A percentile compares a stretch with the other conserved stretches of the same genome.
phyloP scores from a whole-genome alignment of 2,888 invertebrate genomes.

The Brachynemurus nebulosus region DNA sequence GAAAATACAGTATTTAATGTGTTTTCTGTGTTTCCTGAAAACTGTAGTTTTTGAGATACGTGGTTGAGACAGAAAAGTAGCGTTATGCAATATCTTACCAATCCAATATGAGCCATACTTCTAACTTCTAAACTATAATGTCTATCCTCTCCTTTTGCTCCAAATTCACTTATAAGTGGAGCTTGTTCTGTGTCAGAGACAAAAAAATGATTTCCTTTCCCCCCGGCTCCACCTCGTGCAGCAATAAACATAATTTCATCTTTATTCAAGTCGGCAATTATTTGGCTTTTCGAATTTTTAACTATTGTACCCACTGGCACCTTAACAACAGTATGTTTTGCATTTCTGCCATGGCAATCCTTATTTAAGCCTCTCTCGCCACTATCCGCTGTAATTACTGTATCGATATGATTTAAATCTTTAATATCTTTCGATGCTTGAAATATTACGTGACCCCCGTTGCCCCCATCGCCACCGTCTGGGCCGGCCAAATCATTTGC shows the following conservation, averaged over 20 bases:
- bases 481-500: slow-evolving; percentile 84
- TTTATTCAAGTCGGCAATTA: slow-evolving; percentile 52
- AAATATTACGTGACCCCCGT: slow-evolving; percentile 88
- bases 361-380: slow-evolving; percentile 63
- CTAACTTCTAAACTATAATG: slow-evolving; percentile 68
- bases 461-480: slow-evolving; percentile 93
- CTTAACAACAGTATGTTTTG: slow-evolving; percentile 49
- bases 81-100: slow-evolving; percentile 36
- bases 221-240: slow-evolving; percentile 91
- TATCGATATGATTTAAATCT: slow-evolving; percentile 52
- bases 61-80: background rate
- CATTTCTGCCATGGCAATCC: slow-evolving; percentile 73
- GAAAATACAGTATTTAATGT: too few relatives aligned
- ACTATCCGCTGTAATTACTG: slow-evolving; percentile 43
- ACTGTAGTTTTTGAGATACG: too few relatives aligned
- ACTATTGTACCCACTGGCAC: slow-evolving; percentile 78
- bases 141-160: slow-evolving; percentile 66
- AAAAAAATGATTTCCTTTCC: slow-evolving; percentile 90
- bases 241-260: slow-evolving; percentile 74
- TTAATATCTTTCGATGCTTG: slow-evolving; percentile 51
- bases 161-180: slow-evolving; percentile 76
- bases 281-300: slow-evolving; percentile 37
- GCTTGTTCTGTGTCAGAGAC: slow-evolving; percentile 60
- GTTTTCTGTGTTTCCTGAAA: too few relatives aligned
- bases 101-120: slow-evolving; percentile 90